Conservation (phyloP, 2,888 invertebrate genomes). For the Caenorhabditis doughertyi region DNA sequence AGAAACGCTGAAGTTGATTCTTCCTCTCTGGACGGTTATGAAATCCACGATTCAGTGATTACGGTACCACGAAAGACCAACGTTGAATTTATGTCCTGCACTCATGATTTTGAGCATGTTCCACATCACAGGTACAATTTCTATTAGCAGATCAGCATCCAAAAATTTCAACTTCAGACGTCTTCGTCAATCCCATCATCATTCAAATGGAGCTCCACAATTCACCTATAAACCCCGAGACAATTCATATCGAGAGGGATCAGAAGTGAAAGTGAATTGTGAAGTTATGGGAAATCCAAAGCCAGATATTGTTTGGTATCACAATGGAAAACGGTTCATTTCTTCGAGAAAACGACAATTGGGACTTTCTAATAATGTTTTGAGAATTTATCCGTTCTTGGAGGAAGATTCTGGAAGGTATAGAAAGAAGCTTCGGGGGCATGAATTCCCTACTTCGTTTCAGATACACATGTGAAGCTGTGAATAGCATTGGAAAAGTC, state of each 20-base stretch:
- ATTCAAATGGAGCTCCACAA: slow-evolving; percentile 41
- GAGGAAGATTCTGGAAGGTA: slow-evolving; percentile 79
- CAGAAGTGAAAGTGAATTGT: slow-evolving; percentile 69
- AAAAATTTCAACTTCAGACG: slow-evolving; percentile 35
- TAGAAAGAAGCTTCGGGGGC: too few relatives aligned
- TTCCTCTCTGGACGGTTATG: slow-evolving; percentile 51
- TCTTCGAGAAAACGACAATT: slow-evolving; percentile 77
- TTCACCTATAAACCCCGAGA: slow-evolving; percentile 70
- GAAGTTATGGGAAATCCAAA: slow-evolving; percentile 70
- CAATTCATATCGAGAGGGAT: slow-evolving; percentile 66
- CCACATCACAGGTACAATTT: slow-evolving; percentile 46
- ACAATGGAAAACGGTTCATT: slow-evolving; percentile 65
- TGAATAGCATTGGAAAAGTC: slow-evolving; percentile 79
- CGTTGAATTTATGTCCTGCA: slow-evolving; percentile 38
- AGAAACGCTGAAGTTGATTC: slow-evolving; percentile 48
- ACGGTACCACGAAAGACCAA: slow-evolving; percentile 39
- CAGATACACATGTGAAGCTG: slow-evolving; percentile 83
- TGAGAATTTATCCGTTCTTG: slow-evolving; percentile 81
- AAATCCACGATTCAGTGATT: slow-evolving; percentile 34
- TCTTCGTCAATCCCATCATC: slow-evolving; percentile 38
- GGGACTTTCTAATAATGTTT: slow-evolving; percentile 71
- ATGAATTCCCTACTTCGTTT: neutral
- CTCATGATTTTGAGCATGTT: slow-evolving; percentile 45
- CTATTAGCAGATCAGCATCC: neutral
- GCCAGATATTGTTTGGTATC: slow-evolving; percentile 65